phyloP scores from a whole-genome alignment of 1,140 invertebrate genomes.

The Philotrypesis tridentata region DNA sequence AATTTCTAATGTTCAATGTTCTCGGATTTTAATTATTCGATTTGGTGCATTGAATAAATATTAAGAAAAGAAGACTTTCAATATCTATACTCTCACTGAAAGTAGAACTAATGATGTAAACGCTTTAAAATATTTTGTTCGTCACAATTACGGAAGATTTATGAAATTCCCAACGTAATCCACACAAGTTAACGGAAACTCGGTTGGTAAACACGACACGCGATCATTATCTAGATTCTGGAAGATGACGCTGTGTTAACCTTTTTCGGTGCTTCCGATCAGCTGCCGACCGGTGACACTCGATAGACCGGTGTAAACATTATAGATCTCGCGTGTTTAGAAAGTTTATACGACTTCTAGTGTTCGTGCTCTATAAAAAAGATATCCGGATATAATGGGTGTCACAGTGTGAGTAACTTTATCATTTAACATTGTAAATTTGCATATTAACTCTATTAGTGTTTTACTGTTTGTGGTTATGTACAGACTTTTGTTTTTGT shows the following conservation, averaged over 20 bases:
- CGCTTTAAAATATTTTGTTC: no score
- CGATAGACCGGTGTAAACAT: conserved; percentile 36
- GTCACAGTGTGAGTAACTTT: conserved; percentile 57
- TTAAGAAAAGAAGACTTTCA: no score
- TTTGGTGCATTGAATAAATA: no score
- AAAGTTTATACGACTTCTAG: not conserved
- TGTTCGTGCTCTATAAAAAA: not conserved
- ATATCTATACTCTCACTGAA: no score
- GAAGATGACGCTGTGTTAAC: conserved; percentile 7
- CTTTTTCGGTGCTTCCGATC: not conserved
- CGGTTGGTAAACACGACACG: not conserved
- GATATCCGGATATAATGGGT: conserved; percentile 50
- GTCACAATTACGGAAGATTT: not conserved
- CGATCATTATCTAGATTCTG: no score
- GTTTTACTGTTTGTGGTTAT: not conserved
- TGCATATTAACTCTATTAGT: not conserved
- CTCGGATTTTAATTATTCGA: no score
- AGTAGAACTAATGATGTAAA: no score
- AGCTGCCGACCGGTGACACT: not conserved
- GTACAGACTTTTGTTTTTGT: conserved; percentile 23
- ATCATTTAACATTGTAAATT: not conserved
- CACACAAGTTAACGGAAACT: not conserved
- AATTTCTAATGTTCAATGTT: no score
- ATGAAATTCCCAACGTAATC: not conserved
- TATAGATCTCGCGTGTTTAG: not conserved